Base-by-base conservation (phyloP, 2,797 vertebrate species). In the Xiphophorus birchmanni region DNA sequence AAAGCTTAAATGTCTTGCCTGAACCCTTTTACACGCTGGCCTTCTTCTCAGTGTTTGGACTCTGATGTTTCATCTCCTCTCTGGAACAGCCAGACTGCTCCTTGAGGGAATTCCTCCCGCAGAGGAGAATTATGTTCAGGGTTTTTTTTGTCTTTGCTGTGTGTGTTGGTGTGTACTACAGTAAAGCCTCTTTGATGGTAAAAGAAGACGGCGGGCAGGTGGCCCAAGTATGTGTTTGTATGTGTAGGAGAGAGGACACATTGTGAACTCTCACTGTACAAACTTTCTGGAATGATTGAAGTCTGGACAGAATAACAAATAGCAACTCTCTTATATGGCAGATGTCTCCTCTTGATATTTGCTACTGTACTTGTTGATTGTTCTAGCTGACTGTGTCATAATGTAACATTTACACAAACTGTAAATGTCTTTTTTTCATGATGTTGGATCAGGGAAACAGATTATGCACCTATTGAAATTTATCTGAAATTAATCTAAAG, bases 291-390 rank as follows among this genome's bases (percentile, higher is more conserved):
- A 88, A 92, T 92, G 92, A 94, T 94, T 93, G 93, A 95, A 93
- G 93, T 94, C 78, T 76, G 76, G 72, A 72, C 88, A 94, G 86
- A 95, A 96, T 88, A 96, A 96, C 94, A 96, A 96, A 96, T 95
- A 95, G 74, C 79, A 58, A 82, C 72, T 86, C 84, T 85, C 67
- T 86, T 79, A 87, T 90, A 87, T 93, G 94, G 91, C 95, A 96
- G 95, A 96, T 96, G 96, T 96, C 93, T 94, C 89, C 92, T 89
- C 86, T 88, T 75, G 94, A 95, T 94, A 93, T 92, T 92, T 67
- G 52, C 92, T 91, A 94, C 89, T 93, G 91, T 92, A 88, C 86
- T 75, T 82, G 82, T 91, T 75, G 79, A 91, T 93, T 85, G 82
- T 86, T 85, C 74, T 15, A 23, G 63, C 67, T 67, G 29, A 78